These are phyloP conservation scores for Todiramphus chloris DNA, from an alignment of 2,113 vertebrate species.

Conservation along the genomic window DNA sequence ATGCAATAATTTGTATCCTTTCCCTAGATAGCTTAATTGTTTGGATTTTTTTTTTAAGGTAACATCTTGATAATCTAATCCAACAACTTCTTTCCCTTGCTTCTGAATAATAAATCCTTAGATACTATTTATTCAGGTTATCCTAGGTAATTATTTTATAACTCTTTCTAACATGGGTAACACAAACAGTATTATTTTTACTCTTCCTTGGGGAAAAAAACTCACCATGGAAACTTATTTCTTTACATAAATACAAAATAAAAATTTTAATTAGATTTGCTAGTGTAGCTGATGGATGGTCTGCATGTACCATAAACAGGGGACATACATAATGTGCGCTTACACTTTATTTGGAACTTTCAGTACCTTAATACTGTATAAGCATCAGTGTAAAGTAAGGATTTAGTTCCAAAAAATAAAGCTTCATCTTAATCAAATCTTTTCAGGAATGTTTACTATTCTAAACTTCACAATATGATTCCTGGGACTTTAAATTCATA, in stretches of 20 bases:
- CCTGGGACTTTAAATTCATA: background rate
- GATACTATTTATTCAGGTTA: background rate
- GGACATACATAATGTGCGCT: background rate
- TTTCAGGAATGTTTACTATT: background rate
- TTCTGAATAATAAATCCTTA: constrained; percentile 15
- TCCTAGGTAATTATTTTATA: background rate
- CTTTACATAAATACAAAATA: background rate
- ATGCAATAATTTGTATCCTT: constrained; percentile 72
- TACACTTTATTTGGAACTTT: background rate
- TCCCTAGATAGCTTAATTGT: constrained; percentile 77
- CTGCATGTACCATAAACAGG: background rate
- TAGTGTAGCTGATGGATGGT: background rate
- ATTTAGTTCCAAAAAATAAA: background rate
- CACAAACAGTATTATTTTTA: background rate
- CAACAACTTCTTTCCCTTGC: background rate
- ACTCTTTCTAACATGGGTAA: background rate
- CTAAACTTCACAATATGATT: background rate
- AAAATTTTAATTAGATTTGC: constrained; percentile 13
- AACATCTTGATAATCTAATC: background rate
- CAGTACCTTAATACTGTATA: background rate
- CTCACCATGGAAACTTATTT: background rate
- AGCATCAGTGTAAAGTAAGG: background rate
- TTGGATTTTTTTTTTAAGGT: constrained; percentile 69
- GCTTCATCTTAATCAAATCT: background rate
- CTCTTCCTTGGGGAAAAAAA: background rate